These are phyloP conservation scores for Kryptolebias marmoratus DNA, from an alignment of 2,113 vertebrate species.

Conservation along the genomic window DNA sequence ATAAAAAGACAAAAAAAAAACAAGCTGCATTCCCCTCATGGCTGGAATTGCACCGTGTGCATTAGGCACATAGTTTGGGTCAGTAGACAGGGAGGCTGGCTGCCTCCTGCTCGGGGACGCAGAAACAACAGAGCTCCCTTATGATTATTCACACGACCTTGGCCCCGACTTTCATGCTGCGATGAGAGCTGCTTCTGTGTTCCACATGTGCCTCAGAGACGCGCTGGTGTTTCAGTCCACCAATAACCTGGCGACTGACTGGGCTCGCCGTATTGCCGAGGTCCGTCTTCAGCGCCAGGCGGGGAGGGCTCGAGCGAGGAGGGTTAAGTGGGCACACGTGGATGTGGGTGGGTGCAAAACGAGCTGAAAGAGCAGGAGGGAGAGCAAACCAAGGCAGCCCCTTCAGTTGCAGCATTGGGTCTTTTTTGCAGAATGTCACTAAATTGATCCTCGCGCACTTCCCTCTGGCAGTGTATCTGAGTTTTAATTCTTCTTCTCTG, in stretches of 20 bases:
- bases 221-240: constrained; percentile 21
- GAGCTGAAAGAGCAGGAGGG: constrained; percentile 35
- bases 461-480: constrained; percentile 52
- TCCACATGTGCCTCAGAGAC: constrained; percentile 54
- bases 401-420: constrained; percentile 50
- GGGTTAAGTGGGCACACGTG: constrained; percentile 51
- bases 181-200: constrained; percentile 23
- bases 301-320: constrained; percentile 4
- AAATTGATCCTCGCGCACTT: constrained; percentile 62
- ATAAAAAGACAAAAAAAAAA: not conserved
- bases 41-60: not conserved
- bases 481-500: constrained; percentile 54
- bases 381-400: constrained; percentile 33
- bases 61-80: constrained; percentile 4
- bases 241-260: constrained; percentile 49
- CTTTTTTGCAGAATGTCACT: constrained; percentile 53
- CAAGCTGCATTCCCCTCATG: not conserved
- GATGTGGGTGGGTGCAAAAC: constrained; percentile 66
- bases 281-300: constrained; percentile 54
- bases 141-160: constrained; percentile 69
- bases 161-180: constrained; percentile 44
- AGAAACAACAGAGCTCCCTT: constrained; percentile 28
- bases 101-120: constrained; percentile 16
- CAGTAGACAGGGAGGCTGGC: not conserved
- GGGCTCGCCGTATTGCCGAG: constrained; percentile 37